phyloP scores from a whole-genome alignment of 2,888 invertebrate genomes.

The Fabriciana adippe region DNA sequence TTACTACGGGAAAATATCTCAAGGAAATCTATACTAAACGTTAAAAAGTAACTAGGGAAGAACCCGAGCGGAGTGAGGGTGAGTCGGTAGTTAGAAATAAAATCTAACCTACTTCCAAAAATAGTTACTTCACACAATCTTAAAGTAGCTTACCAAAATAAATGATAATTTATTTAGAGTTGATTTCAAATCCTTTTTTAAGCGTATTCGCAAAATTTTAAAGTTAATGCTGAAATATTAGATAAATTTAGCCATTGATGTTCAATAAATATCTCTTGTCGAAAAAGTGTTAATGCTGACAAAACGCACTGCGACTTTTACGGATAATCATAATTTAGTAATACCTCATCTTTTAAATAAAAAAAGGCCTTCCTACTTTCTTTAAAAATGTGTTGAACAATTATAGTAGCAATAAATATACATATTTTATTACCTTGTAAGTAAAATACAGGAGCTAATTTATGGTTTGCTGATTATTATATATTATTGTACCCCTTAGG shows the following conservation, averaged over 20 bases:
- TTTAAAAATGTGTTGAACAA: conserved; percentile 9
- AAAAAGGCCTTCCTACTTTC: conserved; percentile 16
- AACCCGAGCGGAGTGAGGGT: no score
- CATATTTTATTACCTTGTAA: conserved; percentile 8
- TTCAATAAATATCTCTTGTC: conserved; percentile 20
- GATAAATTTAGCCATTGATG: conserved; percentile 15
- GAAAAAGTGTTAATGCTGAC: conserved; percentile 17
- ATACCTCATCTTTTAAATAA: conserved; percentile 2
- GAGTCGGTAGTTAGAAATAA: no score
- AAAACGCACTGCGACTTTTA: conserved; percentile 17
- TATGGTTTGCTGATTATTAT: conserved; percentile 6
- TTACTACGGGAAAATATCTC: no score
- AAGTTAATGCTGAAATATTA: conserved; percentile 21
- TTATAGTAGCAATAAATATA: conserved; percentile 5
- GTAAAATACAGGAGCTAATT: conserved; percentile 14
- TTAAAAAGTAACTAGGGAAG: no score
- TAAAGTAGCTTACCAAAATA: conserved; percentile 8
- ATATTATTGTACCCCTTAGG: conserved; percentile 7
- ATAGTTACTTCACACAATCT: no score
- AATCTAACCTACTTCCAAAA: no score
- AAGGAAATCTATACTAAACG: no score
- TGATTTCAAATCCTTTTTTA: conserved; percentile 17
- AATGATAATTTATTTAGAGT: conserved; percentile 8
- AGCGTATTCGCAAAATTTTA: conserved; percentile 13
- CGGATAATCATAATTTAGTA: conserved; percentile 22